phyloP scores from a whole-genome alignment of 2,113 vertebrate genomes.

The Lagopus muta region DNA sequence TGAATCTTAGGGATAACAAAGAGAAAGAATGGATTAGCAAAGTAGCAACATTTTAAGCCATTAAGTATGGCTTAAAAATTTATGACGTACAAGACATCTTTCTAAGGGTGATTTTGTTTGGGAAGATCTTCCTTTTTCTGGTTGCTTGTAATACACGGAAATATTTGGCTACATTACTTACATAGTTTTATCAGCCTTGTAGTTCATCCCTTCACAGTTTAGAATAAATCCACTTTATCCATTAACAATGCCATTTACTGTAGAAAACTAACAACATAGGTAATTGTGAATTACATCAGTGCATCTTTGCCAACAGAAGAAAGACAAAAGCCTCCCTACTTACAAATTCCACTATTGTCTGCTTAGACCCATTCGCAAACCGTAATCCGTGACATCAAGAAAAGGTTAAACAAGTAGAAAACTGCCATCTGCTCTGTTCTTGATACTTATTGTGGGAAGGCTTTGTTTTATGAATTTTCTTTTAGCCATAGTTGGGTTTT shows the following conservation, averaged over 20 bases:
- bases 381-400: background rate
- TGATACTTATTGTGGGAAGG: background rate
- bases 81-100: background rate
- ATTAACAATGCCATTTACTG: background rate
- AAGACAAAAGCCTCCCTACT: background rate
- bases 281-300: background rate
- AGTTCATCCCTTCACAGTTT: background rate
- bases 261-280: background rate
- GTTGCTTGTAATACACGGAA: background rate
- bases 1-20: background rate
- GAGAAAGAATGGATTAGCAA: background rate
- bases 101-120: background rate
- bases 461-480: background rate
- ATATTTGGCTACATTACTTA: background rate
- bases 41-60: background rate
- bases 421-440: background rate
- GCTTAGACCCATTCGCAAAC: background rate
- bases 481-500: background rate
- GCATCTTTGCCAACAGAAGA: background rate
- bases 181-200: background rate
- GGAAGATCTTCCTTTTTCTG: background rate
- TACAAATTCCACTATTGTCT: background rate
- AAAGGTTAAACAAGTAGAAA: background rate
- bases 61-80: background rate
- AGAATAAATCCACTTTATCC: background rate